Percentiles rank a stretch among this genome's conserved stretches.
These are phyloP conservation scores for Rhinichthys osculus DNA, from an alignment of 2,797 vertebrate genomes.

Conservation along the genomic window DNA sequence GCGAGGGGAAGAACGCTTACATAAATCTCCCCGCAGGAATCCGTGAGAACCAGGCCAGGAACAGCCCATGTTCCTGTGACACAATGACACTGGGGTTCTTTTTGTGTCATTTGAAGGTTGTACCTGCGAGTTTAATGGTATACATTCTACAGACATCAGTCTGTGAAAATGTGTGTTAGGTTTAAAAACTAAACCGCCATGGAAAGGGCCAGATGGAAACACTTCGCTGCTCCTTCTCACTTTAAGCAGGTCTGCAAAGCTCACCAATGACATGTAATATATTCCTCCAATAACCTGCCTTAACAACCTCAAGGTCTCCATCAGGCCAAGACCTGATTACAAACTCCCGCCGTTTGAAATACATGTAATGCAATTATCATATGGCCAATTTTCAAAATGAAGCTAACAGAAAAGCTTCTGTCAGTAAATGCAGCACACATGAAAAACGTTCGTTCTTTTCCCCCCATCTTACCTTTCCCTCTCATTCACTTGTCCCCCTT, in stretches of 20 bases:
- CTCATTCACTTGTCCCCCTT: constrained; percentile 63
- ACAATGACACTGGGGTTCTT: constrained; percentile 43
- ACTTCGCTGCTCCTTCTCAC: constrained; percentile 28
- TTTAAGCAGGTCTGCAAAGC: constrained; percentile 36
- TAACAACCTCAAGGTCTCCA: constrained; percentile 53
- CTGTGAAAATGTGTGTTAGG: constrained; percentile 24
- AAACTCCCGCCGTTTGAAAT: constrained; percentile 46
- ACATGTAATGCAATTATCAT: constrained; percentile 29
- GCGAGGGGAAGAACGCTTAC: constrained; percentile 68
- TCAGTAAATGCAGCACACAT: constrained; percentile 36
- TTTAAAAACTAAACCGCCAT: constrained; percentile 31
- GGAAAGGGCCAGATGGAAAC: constrained; percentile 47
- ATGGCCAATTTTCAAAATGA: constrained; percentile 12
- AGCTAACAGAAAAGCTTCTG: constrained; percentile 16
- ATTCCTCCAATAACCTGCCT: constrained; percentile 52
- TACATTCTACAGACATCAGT: constrained; percentile 31
- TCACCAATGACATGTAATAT: constrained; percentile 48
- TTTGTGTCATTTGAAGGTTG: background rate
- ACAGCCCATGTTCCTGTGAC: constrained; percentile 34
- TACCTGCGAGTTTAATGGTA: constrained; percentile 20
- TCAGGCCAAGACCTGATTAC: constrained; percentile 42
- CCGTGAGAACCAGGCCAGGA: constrained; percentile 68
- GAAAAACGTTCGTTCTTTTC: constrained; percentile 33
- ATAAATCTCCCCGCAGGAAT: constrained; percentile 76
- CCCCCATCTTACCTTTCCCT: constrained; percentile 53